Percentiles rank a stretch among this genome's conserved stretches.
Evolutionary conservation across 2,797 vertebrate genomes (phyloP).

Genomic region (Lithobates sylvaticus): DNA sequence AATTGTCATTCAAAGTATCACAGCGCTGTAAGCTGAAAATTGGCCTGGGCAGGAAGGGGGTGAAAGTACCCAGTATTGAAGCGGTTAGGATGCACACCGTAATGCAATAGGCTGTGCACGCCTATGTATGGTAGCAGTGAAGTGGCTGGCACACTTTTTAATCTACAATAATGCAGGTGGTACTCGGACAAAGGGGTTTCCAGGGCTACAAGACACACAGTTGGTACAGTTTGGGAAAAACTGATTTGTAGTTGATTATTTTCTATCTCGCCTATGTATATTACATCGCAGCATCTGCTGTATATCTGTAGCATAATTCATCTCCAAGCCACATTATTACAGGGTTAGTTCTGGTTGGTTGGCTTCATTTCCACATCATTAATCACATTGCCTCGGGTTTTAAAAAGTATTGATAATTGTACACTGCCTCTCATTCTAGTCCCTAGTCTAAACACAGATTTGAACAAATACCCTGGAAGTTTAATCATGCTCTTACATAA

Average conservation of each 20-base stretch:
- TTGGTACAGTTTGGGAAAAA: not conserved
- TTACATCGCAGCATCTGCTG: conserved; percentile 2
- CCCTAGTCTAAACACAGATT: conserved; percentile 1
- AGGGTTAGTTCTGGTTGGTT: conserved; percentile 7
- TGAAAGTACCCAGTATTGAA: too few relatives aligned
- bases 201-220: too few relatives aligned
- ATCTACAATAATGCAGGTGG: too few relatives aligned
- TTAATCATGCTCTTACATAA: not conserved
- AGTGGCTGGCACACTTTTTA: too few relatives aligned
- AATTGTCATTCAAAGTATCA: too few relatives aligned
- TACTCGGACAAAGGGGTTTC: too few relatives aligned
- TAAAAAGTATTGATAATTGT: conserved; percentile 24
- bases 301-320: not conserved
- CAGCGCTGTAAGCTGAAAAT: too few relatives aligned
- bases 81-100: too few relatives aligned
- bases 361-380: conserved; percentile 10
- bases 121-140: too few relatives aligned
- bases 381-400: conserved; percentile 11
- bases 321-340: not conserved
- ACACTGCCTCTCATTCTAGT: not conserved
- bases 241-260: not conserved
- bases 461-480: not conserved
- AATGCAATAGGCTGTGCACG: too few relatives aligned
- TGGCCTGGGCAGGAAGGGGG: too few relatives aligned
- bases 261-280: not conserved